Conservation (phyloP, 1,140 invertebrate genomes). For the Zaprionus taronus region DNA sequence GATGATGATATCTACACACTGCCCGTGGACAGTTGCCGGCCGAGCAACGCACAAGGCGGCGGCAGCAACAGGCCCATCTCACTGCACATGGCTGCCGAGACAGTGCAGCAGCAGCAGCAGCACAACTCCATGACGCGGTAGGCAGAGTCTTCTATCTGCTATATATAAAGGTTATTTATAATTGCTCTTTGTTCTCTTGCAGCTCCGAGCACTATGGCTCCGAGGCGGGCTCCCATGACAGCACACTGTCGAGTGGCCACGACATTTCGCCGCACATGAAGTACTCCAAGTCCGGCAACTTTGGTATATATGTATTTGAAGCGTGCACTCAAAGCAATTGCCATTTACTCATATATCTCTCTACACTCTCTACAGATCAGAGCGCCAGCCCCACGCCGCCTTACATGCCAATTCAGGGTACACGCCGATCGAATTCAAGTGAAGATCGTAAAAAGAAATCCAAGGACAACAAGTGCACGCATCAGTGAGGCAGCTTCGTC, state of each 20-base stretch:
- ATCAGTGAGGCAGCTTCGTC: constrained; percentile 67
- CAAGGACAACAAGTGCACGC: constrained; percentile 84
- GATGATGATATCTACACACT: constrained; percentile 82
- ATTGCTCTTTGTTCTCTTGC: not conserved
- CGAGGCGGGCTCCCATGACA: constrained; percentile 69
- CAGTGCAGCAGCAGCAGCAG: constrained; percentile 64
- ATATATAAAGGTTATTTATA: not conserved
- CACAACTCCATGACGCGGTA: constrained; percentile 81
- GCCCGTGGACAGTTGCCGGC: constrained; percentile 78
- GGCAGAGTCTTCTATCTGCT: not conserved
- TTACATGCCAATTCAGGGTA: constrained; percentile 92
- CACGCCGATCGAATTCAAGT: constrained; percentile 87
- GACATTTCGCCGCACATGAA: constrained; percentile 72
- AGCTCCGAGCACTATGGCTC: constrained; percentile 71
- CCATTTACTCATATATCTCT: constrained; percentile 30
- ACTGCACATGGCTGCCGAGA: constrained; percentile 65
- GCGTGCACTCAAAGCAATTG: not conserved
- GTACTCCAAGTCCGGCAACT: constrained; percentile 78
- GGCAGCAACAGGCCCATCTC: constrained; percentile 58
- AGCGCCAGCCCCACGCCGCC: constrained; percentile 87
- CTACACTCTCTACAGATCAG: constrained; percentile 70
- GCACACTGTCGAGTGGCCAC: constrained; percentile 69
- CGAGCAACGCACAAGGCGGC: constrained; percentile 20
- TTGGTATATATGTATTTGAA: constrained; percentile 83
- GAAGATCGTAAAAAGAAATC: constrained; percentile 86